A percentile compares a stretch with the other conserved stretches of the same genome.
Conservation (phyloP, 1,140 invertebrate species). For the Calosoma granatense region DNA sequence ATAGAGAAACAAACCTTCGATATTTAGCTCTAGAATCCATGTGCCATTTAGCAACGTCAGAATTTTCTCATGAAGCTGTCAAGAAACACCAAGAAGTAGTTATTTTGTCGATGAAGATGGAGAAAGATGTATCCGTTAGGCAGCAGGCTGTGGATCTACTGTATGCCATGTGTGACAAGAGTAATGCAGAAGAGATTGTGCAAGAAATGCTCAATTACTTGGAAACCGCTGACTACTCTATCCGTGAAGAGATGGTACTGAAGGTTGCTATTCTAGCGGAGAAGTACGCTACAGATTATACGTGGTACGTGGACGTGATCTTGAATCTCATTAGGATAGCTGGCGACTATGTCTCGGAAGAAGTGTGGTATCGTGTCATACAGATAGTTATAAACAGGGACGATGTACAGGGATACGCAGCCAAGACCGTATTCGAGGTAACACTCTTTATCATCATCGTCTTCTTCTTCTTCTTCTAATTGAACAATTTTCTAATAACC, state of each 20-base stretch:
- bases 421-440: constrained; percentile 97
- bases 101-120: constrained; percentile 98
- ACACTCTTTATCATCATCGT: constrained; percentile 4
- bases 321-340: constrained; percentile 98
- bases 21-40: constrained; percentile 98
- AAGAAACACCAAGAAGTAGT: constrained; percentile 99
- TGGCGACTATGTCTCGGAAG: constrained; percentile 95
- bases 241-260: constrained; percentile 99
- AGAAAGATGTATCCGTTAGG: constrained; percentile 96
- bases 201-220: constrained; percentile 99
- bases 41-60: constrained; percentile 97
- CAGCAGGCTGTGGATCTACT: constrained; percentile 98
- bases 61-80: constrained; percentile 99
- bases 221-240: constrained; percentile 99
- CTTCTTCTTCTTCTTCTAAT: constrained; percentile 6
- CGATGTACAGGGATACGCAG: constrained; percentile 98
- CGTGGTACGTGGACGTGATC: constrained; percentile 99
- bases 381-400: constrained; percentile 99
- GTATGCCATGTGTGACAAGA: constrained; percentile 99
- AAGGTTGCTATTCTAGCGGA: constrained; percentile 99
- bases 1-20: constrained; percentile 96
- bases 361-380: constrained; percentile 99
- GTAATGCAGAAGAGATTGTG: constrained; percentile 98
- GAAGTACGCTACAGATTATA: constrained; percentile 99
- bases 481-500: no score